These are phyloP conservation scores for Galagoides demidoff DNA, from an alignment of 2,797 vertebrate genomes.

Conservation along the genomic window DNA sequence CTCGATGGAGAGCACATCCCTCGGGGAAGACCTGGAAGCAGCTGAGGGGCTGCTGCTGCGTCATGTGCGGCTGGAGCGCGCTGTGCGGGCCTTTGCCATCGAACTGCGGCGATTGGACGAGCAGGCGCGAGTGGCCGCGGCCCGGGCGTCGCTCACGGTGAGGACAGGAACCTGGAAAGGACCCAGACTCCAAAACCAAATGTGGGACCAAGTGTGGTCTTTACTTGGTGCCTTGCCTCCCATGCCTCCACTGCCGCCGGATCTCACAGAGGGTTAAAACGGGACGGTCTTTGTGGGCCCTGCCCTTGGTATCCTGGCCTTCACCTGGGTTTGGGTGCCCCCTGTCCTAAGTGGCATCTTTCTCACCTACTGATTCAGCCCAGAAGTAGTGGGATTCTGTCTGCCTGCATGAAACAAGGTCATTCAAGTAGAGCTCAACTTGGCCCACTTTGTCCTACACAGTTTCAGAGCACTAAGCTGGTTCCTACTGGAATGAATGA, in stretches of 20 bases:
- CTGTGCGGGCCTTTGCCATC: conserved; percentile 86
- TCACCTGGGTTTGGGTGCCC: not conserved
- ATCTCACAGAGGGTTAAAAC: not conserved
- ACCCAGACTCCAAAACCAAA: no score
- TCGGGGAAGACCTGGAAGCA: conserved; percentile 89
- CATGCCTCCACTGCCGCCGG: not conserved
- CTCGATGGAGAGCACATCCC: conserved; percentile 88
- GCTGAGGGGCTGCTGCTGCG: conserved; percentile 88
- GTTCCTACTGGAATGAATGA: not conserved
- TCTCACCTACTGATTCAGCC: not conserved
- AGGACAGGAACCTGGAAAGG: conserved; percentile 19
- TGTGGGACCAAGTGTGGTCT: no score
- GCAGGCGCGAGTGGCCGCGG: conserved; percentile 87
- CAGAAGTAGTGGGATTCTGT: not conserved
- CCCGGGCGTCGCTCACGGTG: conserved; percentile 87
- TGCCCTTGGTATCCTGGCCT: accelerated
- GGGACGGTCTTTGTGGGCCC: not conserved
- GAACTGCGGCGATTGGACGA: conserved; percentile 90
- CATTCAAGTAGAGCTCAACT: not conserved
- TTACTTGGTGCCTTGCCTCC: accelerated
- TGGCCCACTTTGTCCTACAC: not conserved
- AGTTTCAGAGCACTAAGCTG: not conserved
- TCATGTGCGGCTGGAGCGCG: conserved; percentile 89
- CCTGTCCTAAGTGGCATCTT: not conserved
- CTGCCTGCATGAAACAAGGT: not conserved